A percentile compares a stretch with the other conserved stretches of the same genome.
These are phyloP conservation scores for Cinara cedri DNA, from an alignment of 2,888 invertebrate genomes.

Conservation along the genomic window DNA sequence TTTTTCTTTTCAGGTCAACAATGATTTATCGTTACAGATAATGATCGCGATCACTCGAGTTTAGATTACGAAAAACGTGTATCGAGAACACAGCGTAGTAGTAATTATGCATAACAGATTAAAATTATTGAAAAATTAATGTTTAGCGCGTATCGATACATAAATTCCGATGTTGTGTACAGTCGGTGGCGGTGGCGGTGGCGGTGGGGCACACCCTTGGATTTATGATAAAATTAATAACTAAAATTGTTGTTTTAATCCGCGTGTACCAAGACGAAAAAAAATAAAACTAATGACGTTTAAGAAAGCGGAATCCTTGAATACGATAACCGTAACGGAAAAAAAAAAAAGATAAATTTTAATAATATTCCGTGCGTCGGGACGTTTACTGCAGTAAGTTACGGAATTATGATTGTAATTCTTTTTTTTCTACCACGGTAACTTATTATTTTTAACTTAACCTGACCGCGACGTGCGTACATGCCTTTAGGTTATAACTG, in stretches of 20 bases:
- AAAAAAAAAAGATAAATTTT: background rate
- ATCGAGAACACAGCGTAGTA: no score
- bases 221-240: conserved; percentile 9
- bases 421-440: no score
- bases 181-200: no score
- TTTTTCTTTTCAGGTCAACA: no score
- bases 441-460: background rate
- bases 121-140: no score
- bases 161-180: background rate
- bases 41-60: no score
- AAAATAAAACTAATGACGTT: background rate
- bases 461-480: background rate
- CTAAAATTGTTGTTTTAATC: background rate
- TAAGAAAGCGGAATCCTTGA: conserved; percentile 33
- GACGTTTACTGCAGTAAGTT: background rate
- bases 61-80: no score
- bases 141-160: background rate
- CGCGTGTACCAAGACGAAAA: no score
- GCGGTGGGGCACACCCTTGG: no score
- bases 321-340: background rate
- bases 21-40: no score
- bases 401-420: no score
- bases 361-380: background rate
- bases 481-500: background rate
- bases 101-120: no score